Base-by-base conservation (phyloP, 2,797 vertebrate species). In the Amblyraja radiata region DNA sequence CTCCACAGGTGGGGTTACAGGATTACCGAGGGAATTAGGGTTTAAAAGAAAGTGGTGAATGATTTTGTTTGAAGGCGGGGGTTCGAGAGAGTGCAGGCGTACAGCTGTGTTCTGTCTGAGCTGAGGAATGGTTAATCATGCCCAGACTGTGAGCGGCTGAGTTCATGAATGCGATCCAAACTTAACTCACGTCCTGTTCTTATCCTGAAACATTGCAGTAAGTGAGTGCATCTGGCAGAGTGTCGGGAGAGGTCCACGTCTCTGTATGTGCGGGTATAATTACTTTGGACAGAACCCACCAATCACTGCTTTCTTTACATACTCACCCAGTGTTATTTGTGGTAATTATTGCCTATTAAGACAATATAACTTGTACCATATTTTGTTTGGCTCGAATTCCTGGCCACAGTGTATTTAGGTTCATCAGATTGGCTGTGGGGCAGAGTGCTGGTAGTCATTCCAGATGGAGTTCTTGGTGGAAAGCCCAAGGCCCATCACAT, bases 101-200 rank as follows among this genome's bases (percentile, higher is more conserved):
- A 88, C 84, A 88, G 84, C 61, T 88, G 84, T 36, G 32, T 63
- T 68, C 63, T 88, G 61, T 88, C 63, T 88, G 61, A 88, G 61
- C 32, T 68, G 61, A 88, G 68, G 28, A 32, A 36, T 36, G 65
- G 61, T 36, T 36, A 88, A 68, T 63, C 63, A 36, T 36, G n/a
- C n/a, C 84, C 18, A 63, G n/a, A 21, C 63, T 68, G 58, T 25
- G 10, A 65, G n/a, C 32, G 1, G 16, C 68, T 63, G 16, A 63
- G 65, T n/a, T 88, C n/a, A 68, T 32, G 63, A 68, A 88, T 3
- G n/a, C 63, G 36, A 36, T 88, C 63, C 84, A 68, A 36, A 88
- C 32, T 68, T 68, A 88, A 36, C n/a, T 65, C 28, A 21, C 32
- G n/a, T 78, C 21, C 21, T 74, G 71, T 18, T 78, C 36, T 78